Evolutionary conservation across 2,797 vertebrate species (phyloP).

Genomic region (Chromobotia macracanthus): DNA sequence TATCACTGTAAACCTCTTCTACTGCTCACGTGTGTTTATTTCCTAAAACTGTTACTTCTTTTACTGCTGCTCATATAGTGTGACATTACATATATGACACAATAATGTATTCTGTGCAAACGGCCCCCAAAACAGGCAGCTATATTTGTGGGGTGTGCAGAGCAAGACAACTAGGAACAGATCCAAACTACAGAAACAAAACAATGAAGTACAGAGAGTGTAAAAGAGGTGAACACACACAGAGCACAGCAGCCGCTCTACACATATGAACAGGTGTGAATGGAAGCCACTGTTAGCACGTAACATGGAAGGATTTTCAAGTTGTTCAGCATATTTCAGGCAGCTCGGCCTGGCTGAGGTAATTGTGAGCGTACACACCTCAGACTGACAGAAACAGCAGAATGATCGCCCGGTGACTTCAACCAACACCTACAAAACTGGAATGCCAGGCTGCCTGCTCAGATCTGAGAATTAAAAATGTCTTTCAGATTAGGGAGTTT

Average conservation of each 20-base stretch:
- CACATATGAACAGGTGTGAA: conserved; percentile 17
- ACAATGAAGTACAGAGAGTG: not conserved
- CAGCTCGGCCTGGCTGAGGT: conserved; percentile 8
- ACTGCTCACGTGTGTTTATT: not conserved
- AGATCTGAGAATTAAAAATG: too few species aligned
- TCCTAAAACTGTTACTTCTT: not conserved
- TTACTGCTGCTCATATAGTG: too few species aligned
- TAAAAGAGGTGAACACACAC: too few species aligned
- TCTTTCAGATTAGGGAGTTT: too few species aligned
- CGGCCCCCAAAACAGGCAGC: too few species aligned
- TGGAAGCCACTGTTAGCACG: conserved; percentile 33
- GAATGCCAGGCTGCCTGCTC: conserved; percentile 76
- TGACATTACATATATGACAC: not conserved
- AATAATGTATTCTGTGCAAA: not conserved
- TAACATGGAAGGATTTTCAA: conserved; percentile 42
- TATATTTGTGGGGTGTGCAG: too few species aligned
- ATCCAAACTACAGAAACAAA: not conserved
- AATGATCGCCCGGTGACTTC: conserved; percentile 26
- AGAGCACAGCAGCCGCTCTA: not conserved
- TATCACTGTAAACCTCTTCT: not conserved
- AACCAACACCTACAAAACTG: conserved; percentile 67
- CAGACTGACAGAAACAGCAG: not conserved
- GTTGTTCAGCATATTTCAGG: conserved; percentile 53
- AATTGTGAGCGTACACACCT: conserved; percentile 21
- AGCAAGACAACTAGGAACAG: not conserved